Evolutionary conservation across 2,113 vertebrate species (phyloP), one percentile per base, ranked within the genome.

Genomic region (Bufo bufo): DNA sequence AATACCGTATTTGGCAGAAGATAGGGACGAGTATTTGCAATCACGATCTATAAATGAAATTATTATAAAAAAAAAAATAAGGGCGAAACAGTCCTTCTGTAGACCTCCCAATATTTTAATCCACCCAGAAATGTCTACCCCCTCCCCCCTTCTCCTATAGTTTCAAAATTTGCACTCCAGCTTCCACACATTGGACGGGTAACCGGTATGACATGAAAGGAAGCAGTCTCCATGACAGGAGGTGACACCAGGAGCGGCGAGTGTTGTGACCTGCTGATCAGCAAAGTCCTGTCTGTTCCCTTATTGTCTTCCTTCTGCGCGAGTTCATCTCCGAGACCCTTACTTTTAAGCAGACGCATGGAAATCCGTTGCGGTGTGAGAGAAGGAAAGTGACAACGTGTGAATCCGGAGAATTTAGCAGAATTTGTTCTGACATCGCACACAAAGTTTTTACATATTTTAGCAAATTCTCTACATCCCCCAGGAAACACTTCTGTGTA

Each of bases 381-480:
- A 58, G 66, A 17, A 85, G 72, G 9, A 59, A 61, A 16, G 69
- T 85, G 72, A 77, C 72, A 11, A 74, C 52, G 33, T 74, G 69
- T 75, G 69, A 85, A 74, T 23, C 43, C 7, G 16, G 54, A 59
- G 52, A 56, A 16, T 80, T 80, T 59, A 59, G 58, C 66, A 54
- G n/a, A 85, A 75, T 58, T 77, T 77, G 19, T 47, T 75, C 43
- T 85, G 69, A 75, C 69, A 75, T 77, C 45, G 33, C 33, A 23
- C 61, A 59, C 72, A 65, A 75, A 85, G 71, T 72, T 75, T 75
- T 77, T 85, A 58, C 69, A 75, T 49, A 56, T 85, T 72, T 85
- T 71, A 77, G 84, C 84, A 85, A 43, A 47, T 56, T 85, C 47
- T 49, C 52, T 6, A 10, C 43, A 71, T 65, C 43, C 54, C 58